phyloP scores from a whole-genome alignment of 2,888 invertebrate species.

The Lasioglossum malachurum region DNA sequence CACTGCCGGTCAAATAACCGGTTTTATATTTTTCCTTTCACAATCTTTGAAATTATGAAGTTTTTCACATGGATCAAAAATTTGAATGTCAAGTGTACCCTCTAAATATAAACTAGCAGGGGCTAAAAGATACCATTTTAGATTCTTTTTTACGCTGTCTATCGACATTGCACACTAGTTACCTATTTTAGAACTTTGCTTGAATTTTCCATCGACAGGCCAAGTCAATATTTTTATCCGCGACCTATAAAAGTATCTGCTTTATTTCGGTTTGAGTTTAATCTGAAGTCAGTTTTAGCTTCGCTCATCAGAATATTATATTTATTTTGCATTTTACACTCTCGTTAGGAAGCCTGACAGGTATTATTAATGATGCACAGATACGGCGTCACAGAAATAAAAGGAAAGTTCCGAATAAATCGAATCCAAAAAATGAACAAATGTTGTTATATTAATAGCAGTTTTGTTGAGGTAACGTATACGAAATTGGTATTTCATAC shows the following conservation, averaged over 20 bases:
- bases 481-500: no score
- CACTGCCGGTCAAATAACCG: no score
- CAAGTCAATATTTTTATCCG: slow-evolving; percentile 59
- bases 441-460: not conserved
- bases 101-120: not conserved
- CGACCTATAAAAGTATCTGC: slow-evolving; percentile 13
- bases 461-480: no score
- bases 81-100: not conserved
- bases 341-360: not conserved
- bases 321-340: not conserved
- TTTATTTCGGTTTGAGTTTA: not conserved
- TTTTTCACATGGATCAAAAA: no score
- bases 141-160: not conserved
- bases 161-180: slow-evolving; percentile 4
- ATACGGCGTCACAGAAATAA: not conserved
- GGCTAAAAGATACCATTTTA: not conserved
- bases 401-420: not conserved
- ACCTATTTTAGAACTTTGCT: slow-evolving; percentile 4
- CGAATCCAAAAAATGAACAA: not conserved
- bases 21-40: no score
- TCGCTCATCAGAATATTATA: not conserved
- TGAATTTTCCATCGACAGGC: slow-evolving; percentile 51
- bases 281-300: slow-evolving; percentile 5
- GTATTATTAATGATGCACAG: not conserved
- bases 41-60: no score